A percentile compares a stretch with the other conserved stretches of the same genome.
Conservation (phyloP, 2,797 vertebrate species). For the Hypotaenidia philippensis region DNA sequence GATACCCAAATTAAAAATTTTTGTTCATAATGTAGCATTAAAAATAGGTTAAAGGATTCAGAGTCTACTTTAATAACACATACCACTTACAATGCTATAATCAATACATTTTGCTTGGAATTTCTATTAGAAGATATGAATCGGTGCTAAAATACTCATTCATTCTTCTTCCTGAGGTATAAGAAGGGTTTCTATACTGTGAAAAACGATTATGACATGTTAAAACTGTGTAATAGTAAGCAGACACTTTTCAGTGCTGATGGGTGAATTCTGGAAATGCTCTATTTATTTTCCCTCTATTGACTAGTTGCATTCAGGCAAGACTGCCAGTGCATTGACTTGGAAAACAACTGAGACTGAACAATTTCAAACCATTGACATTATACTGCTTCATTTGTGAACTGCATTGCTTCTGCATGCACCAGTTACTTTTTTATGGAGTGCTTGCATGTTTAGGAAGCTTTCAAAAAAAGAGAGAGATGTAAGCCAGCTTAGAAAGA, state of each 20-base stretch:
- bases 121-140: slow-evolving; percentile 71
- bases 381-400: slow-evolving; percentile 79
- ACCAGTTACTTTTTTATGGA: slow-evolving; percentile 76
- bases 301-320: slow-evolving; percentile 84
- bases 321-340: slow-evolving; percentile 81
- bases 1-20: neutral
- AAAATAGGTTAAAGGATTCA: neutral
- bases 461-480: slow-evolving; percentile 61
- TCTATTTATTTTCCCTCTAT: slow-evolving; percentile 83
- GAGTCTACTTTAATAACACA: neutral
- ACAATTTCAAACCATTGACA: slow-evolving; percentile 80
- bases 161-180: slow-evolving; percentile 71
- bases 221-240: slow-evolving; percentile 84
- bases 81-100: slow-evolving; percentile 6
- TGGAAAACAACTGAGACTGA: slow-evolving; percentile 83
- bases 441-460: slow-evolving; percentile 72
- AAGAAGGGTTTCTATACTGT: slow-evolving; percentile 79
- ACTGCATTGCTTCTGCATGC: slow-evolving; percentile 67
- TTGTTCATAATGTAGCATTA: slow-evolving; percentile 11
- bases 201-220: slow-evolving; percentile 87
- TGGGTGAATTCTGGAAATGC: slow-evolving; percentile 78
- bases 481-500: slow-evolving; percentile 41
- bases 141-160: slow-evolving; percentile 77
- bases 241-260: slow-evolving; percentile 83
- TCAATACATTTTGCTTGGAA: slow-evolving; percentile 60